phyloP scores from a whole-genome alignment of 2,888 invertebrate species.

The Mesodorylaimus sp. region DNA sequence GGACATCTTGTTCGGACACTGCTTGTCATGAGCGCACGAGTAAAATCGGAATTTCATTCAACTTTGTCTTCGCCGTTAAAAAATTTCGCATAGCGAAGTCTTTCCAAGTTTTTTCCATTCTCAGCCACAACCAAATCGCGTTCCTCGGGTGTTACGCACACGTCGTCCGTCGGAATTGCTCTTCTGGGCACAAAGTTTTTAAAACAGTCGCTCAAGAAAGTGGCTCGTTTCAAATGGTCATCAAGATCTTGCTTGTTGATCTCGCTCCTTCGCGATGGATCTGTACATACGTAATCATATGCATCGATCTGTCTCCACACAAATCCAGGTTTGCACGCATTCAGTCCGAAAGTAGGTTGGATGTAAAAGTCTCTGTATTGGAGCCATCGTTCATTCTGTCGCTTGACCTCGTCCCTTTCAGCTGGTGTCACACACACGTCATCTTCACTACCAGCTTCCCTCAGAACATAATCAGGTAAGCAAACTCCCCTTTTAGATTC shows the following conservation, averaged over 20 bases:
- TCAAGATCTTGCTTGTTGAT: not conserved
- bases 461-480: too few relatives aligned
- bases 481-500: too few relatives aligned
- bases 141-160: slow-evolving; percentile 1
- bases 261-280: not conserved
- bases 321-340: slow-evolving; percentile 13
- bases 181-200: not conserved
- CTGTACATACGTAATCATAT: slow-evolving; percentile 26
- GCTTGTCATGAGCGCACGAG: too few relatives aligned
- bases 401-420: not conserved
- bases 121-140: not conserved
- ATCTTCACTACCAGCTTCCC: too few relatives aligned
- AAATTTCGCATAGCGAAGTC: slow-evolving; percentile 5
- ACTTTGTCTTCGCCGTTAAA: slow-evolving; percentile 5
- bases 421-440: not conserved
- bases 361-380: not conserved
- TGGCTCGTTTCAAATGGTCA: not conserved
- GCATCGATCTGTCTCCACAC: slow-evolving; percentile 23
- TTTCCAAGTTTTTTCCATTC: not conserved
- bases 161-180: slow-evolving; percentile 1
- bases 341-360: slow-evolving; percentile 5
- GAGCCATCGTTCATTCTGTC: not conserved
- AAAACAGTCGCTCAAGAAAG: too few relatives aligned
- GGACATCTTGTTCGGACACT: too few relatives aligned
- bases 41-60: too few relatives aligned